phyloP scores from a whole-genome alignment of 2,888 invertebrate genomes.

The Plagiodera versicolora region DNA sequence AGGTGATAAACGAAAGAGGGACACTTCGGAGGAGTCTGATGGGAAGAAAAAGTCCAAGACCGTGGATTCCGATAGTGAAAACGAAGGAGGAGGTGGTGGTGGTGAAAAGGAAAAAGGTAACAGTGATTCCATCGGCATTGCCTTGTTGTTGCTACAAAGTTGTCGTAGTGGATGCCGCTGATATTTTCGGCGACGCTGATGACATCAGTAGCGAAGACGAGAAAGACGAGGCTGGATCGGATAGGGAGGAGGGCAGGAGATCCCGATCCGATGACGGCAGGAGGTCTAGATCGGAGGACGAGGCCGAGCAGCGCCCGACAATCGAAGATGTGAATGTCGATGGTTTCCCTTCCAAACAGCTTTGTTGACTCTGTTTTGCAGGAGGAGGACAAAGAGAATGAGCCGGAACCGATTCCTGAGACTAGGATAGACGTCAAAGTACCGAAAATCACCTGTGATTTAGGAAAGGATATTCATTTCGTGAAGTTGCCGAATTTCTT shows the following conservation, averaged over 20 bases:
- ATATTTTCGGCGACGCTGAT: conserved; percentile 90
- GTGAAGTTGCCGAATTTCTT: conserved; percentile 98
- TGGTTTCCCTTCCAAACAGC: too few relatives aligned
- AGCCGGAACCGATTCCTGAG: conserved; percentile 83
- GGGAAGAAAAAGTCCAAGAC: conserved; percentile 56
- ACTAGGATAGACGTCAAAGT: conserved; percentile 96
- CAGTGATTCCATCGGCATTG: too few relatives aligned
- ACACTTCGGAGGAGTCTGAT: conserved; percentile 41
- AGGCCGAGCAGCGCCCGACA: conserved; percentile 31
- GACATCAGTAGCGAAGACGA: conserved; percentile 91
- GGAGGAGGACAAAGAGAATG: conserved; percentile 71
- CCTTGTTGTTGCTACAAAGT: not conserved
- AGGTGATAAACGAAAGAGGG: conserved; percentile 51
- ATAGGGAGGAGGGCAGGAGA: conserved; percentile 45
- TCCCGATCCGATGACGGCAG: conserved; percentile 41
- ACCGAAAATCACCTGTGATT: conserved; percentile 89
- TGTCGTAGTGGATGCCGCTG: conserved; percentile 71
- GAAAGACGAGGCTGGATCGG: conserved; percentile 52
- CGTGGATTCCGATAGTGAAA: conserved; percentile 72
- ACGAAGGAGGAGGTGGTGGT: conserved; percentile 52
- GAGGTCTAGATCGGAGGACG: conserved; percentile 41
- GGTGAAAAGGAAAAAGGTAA: conserved; percentile 35
- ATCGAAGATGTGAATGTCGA: conserved; percentile 40
- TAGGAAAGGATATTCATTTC: conserved; percentile 91
- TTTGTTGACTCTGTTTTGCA: conserved; percentile 33